Evolutionary conservation across 1,140 invertebrate species (phyloP).

Genomic region (Grapholita molesta): DNA sequence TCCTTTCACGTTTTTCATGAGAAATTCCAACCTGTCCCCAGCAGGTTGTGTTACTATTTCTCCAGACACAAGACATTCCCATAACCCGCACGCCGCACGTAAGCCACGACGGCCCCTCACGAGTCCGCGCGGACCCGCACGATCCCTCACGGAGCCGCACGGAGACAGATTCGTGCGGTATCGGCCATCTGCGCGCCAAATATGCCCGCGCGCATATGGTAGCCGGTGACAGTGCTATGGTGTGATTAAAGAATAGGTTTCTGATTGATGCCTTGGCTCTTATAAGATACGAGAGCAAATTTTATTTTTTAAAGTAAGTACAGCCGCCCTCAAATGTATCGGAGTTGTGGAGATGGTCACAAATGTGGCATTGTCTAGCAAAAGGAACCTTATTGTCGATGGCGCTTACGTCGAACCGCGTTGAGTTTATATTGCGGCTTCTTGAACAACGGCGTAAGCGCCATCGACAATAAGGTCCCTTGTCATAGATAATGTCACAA

Average conservation of each 20-base stretch:
- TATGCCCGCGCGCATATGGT: background rate
- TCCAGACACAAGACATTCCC: background rate
- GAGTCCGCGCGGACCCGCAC: background rate
- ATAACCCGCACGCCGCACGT: background rate
- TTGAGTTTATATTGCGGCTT: too few species aligned
- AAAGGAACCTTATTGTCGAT: too few species aligned
- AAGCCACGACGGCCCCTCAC: background rate
- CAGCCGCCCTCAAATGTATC: too few species aligned
- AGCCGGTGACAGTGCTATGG: background rate
- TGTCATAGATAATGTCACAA: too few species aligned
- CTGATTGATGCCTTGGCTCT: background rate
- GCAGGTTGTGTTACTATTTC: background rate
- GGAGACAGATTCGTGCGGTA: slow-evolving; percentile 10
- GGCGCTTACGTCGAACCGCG: too few species aligned
- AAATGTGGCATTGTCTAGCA: too few species aligned
- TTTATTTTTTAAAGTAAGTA: background rate
- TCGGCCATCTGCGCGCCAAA: slow-evolving; percentile 13
- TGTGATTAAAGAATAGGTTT: background rate
- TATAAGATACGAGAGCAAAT: background rate
- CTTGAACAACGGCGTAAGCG: too few species aligned
- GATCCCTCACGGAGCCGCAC: background rate
- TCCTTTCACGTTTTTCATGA: too few species aligned
- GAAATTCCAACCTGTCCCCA: too few species aligned
- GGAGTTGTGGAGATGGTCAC: too few species aligned
- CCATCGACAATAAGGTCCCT: too few species aligned